Conservation (phyloP, 2,797 vertebrate species). For the Danio kyathit region DNA sequence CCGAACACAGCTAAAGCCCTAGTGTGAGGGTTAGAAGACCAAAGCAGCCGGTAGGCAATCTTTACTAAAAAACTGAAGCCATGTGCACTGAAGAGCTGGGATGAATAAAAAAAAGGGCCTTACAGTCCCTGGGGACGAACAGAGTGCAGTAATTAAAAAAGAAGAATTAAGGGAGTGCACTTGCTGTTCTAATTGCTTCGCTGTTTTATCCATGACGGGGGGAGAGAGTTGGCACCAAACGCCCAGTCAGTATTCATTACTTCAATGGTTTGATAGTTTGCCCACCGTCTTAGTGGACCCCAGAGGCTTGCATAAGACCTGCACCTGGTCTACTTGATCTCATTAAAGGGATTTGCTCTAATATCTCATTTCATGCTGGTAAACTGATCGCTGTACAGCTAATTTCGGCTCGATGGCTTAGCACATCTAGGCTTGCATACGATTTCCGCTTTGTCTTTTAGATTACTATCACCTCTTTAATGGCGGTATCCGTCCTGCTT, state of each 20-base stretch:
- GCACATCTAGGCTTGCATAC: not conserved
- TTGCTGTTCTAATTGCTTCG: constrained; percentile 48
- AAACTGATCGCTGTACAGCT: constrained; percentile 6
- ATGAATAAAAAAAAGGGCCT: constrained; percentile 42
- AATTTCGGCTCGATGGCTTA: not conserved
- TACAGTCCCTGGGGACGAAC: constrained; percentile 38
- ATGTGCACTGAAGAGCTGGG: constrained; percentile 33
- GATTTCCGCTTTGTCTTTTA: constrained; percentile 13
- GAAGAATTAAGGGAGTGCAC: constrained; percentile 46
- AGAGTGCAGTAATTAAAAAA: constrained; percentile 57
- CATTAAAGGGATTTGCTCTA: constrained; percentile 30
- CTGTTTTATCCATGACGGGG: constrained; percentile 52
- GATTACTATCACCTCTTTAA: constrained; percentile 30
- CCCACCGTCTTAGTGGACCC: constrained; percentile 43
- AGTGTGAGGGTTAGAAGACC: not conserved
- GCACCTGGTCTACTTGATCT: constrained; percentile 43
- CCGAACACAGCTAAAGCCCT: not conserved
- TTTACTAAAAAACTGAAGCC: constrained; percentile 41
- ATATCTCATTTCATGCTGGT: constrained; percentile 17
- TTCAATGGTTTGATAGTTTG: constrained; percentile 46
- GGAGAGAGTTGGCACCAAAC: constrained; percentile 28
- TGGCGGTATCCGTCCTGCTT: not conserved
- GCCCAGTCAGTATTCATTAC: constrained; percentile 38
- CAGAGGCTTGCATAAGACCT: constrained; percentile 36
- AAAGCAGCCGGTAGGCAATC: not conserved